Conservation (phyloP, 1,140 invertebrate genomes). For the Drosophila ananassae region DNA sequence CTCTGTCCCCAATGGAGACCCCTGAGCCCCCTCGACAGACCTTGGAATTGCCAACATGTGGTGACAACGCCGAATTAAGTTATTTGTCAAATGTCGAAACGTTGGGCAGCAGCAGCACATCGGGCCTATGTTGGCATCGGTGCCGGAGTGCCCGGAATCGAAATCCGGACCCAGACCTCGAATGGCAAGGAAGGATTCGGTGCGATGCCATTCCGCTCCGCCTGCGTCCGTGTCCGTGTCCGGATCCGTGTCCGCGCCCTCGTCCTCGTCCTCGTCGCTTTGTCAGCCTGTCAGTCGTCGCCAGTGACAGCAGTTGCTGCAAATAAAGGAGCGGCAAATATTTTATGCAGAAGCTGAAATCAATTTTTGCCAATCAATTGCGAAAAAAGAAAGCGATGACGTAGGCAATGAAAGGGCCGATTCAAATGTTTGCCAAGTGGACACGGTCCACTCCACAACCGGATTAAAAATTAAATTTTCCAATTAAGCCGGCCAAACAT, state of each 20-base stretch:
- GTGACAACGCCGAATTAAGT: constrained; percentile 78
- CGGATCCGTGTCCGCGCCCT: no score
- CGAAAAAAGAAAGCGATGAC: constrained; percentile 62
- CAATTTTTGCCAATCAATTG: constrained; percentile 80
- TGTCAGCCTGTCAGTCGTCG: constrained; percentile 55
- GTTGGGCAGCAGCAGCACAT: constrained; percentile 46
- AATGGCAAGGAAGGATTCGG: constrained; percentile 5
- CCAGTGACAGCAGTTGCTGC: constrained; percentile 60
- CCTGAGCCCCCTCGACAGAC: not conserved
- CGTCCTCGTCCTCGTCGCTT: constrained; percentile 32
- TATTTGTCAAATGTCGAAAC: constrained; percentile 77
- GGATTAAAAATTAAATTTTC: constrained; percentile 80
- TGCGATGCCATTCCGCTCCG: constrained; percentile 2
- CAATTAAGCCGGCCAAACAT: constrained; percentile 71
- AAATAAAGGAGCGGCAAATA: constrained; percentile 71
- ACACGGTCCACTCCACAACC: constrained; percentile 46
- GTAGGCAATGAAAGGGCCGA: constrained; percentile 45
- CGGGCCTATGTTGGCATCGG: constrained; percentile 28
- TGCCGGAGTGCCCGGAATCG: not conserved
- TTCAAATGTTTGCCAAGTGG: constrained; percentile 68
- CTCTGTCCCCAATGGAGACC: not conserved
- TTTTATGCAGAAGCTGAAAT: constrained; percentile 80
- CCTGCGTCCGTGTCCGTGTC: no score
- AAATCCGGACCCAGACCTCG: constrained; percentile 20
- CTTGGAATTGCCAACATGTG: constrained; percentile 55